Conservation (phyloP, 2,888 invertebrate genomes). For the Oscheius sp. region DNA sequence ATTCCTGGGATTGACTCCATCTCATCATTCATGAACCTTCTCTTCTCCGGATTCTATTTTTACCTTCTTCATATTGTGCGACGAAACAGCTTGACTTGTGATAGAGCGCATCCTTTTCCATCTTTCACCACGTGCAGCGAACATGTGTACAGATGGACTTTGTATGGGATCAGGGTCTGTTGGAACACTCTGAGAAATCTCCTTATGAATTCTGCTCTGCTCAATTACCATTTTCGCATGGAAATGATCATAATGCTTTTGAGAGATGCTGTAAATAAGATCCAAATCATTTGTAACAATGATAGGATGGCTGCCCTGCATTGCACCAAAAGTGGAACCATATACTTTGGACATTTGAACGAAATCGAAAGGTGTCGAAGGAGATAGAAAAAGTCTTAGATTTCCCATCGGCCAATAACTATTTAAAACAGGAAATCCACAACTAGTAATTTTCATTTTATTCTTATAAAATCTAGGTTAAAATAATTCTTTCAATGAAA, state of each 20-base stretch:
- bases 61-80: conserved; percentile 47
- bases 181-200: conserved; percentile 25
- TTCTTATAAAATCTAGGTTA: not conserved
- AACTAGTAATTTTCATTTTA: not conserved
- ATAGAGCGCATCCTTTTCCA: conserved; percentile 74
- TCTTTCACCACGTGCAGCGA: conserved; percentile 71
- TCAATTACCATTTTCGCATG: conserved; percentile 42
- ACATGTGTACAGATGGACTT: conserved; percentile 67
- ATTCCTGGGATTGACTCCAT: not conserved
- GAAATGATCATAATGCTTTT: conserved; percentile 44
- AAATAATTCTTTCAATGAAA: not conserved
- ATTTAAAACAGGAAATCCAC: conserved; percentile 18
- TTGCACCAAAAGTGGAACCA: conserved; percentile 39
- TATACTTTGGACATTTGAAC: conserved; percentile 13
- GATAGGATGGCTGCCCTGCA: conserved; percentile 40
- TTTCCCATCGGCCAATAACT: conserved; percentile 19
- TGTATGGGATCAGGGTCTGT: conserved; percentile 30
- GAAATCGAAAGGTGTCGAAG: conserved; percentile 6
- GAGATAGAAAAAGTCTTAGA: conserved; percentile 18
- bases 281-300: conserved; percentile 46
- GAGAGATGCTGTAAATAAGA: conserved; percentile 45
- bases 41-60: not conserved
- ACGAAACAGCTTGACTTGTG: conserved; percentile 67
- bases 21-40: not conserved
- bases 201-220: not conserved